These are phyloP conservation scores for Phalera bucephala DNA, from an alignment of 2,888 invertebrate genomes.

Conservation along the genomic window DNA sequence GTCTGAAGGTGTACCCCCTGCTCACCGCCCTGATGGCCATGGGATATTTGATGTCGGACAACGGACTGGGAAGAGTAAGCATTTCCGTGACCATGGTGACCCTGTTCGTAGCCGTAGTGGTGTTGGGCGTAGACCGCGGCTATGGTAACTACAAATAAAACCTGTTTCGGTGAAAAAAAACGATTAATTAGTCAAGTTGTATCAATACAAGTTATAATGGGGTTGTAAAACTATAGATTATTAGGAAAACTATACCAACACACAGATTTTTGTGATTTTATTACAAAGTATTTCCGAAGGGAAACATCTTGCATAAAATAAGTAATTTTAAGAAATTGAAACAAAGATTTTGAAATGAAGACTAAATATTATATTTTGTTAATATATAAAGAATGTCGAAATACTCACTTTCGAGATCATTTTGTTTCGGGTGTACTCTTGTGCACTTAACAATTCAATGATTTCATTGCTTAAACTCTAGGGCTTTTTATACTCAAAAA, in stretches of 20 bases:
- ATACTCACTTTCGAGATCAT: conserved; percentile 54
- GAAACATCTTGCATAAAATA: too few species aligned
- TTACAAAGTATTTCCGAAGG: too few species aligned
- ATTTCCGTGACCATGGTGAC: conserved; percentile 30
- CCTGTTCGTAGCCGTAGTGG: conserved; percentile 30
- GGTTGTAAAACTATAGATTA: too few species aligned
- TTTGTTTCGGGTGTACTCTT: conserved; percentile 32
- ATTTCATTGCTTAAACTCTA: conserved; percentile 31
- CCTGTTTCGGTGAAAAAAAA: conserved; percentile 6
- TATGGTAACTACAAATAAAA: conserved; percentile 30
- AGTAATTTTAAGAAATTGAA: too few species aligned
- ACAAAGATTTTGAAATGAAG: too few species aligned
- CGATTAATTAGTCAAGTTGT: background rate
- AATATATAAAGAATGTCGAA: background rate
- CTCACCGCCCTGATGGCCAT: conserved; percentile 13
- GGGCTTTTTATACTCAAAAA: conserved; percentile 50
- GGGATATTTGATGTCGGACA: conserved; percentile 33
- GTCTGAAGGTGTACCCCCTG: conserved; percentile 24
- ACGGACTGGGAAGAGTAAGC: conserved; percentile 44
- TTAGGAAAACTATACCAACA: too few species aligned
- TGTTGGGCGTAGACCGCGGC: conserved; percentile 43
- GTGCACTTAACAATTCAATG: conserved; percentile 42
- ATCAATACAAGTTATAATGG: too few species aligned
- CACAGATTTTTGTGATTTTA: too few species aligned
- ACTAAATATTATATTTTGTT: too few species aligned